Evolutionary conservation across 2,113 vertebrate species (phyloP).

Genomic region (Miniopterus natalensis): DNA sequence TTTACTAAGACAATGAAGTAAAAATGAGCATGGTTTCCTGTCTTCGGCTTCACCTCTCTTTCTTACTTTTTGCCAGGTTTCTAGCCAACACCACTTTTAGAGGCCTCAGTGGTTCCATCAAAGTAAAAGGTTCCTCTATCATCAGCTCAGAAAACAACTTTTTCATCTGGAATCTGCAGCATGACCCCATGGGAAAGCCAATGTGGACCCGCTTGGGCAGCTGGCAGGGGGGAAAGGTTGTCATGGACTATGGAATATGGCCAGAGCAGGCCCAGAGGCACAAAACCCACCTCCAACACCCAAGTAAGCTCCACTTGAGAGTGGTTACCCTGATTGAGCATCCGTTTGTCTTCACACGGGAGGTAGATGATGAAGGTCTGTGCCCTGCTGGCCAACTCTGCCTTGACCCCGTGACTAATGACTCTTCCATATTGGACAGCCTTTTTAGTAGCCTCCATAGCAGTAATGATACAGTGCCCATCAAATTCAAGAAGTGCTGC

Average conservation of each 20-base stretch:
- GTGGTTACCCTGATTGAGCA: conserved; percentile 97
- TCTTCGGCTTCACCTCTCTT: conserved; percentile 32
- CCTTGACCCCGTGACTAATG: conserved; percentile 95
- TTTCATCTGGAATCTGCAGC: conserved; percentile 97
- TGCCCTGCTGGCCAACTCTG: conserved; percentile 97
- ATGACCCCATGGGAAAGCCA: conserved; percentile 94
- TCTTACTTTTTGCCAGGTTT: conserved; percentile 89
- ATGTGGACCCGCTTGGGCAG: conserved; percentile 97
- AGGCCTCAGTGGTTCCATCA: conserved; percentile 94
- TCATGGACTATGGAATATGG: conserved; percentile 94
- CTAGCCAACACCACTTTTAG: conserved; percentile 96
- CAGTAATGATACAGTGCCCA: conserved; percentile 90
- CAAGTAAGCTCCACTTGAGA: conserved; percentile 91
- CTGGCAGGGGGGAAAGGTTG: conserved; percentile 93
- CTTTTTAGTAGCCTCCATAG: conserved; percentile 95
- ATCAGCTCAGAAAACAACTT: conserved; percentile 95
- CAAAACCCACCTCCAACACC: conserved; percentile 87
- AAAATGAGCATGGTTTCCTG: not conserved
- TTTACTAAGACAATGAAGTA: conserved; percentile 20
- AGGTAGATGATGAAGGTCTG: conserved; percentile 95
- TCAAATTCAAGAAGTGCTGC: conserved; percentile 91
- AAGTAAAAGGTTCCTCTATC: conserved; percentile 92
- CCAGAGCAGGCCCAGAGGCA: conserved; percentile 92
- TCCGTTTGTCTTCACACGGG: conserved; percentile 95
- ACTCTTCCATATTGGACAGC: conserved; percentile 90